phyloP scores from a whole-genome alignment of 2,888 invertebrate species.

The Nephrocerus scutellatus region DNA sequence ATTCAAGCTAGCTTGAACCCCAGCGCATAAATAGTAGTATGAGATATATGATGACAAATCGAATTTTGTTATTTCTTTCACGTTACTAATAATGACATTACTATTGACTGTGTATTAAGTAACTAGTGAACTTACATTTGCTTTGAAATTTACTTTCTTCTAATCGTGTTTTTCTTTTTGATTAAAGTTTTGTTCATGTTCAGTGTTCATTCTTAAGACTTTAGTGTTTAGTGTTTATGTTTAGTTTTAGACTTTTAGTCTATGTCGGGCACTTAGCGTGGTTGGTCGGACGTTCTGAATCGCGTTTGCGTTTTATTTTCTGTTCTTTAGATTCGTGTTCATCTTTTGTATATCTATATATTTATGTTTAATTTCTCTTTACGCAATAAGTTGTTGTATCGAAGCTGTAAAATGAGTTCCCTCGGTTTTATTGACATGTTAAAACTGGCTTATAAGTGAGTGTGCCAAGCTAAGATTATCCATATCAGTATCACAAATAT shows the following conservation, averaged over 20 bases:
- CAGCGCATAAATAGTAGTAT: too few relatives aligned
- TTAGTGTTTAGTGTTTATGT: background rate
- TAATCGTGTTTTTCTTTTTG: background rate
- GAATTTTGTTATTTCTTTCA: too few relatives aligned
- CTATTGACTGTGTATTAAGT: too few relatives aligned
- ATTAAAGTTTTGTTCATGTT: background rate
- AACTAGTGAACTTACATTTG: too few relatives aligned
- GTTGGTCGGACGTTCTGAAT: background rate
- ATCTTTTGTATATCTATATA: background rate
- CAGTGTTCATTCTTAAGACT: background rate
- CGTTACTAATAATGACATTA: too few relatives aligned
- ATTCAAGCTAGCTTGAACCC: too few relatives aligned
- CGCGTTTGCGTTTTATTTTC: background rate
- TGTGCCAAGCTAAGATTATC: too few relatives aligned
- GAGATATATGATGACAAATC: too few relatives aligned
- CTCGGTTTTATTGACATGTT: slow-evolving; percentile 34
- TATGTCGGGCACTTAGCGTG: background rate
- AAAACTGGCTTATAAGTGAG: slow-evolving; percentile 40
- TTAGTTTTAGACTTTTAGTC: background rate
- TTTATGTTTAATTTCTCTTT: background rate
- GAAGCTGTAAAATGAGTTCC: slow-evolving; percentile 25
- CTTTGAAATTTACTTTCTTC: background rate
- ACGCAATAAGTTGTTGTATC: too few relatives aligned
- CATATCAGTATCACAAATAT: too few relatives aligned
- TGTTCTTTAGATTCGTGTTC: background rate